Percentiles rank a stretch among this genome's conserved stretches.
Evolutionary conservation across 2,888 invertebrate species (phyloP).

Genomic region (Minunthozetes semirufus): DNA sequence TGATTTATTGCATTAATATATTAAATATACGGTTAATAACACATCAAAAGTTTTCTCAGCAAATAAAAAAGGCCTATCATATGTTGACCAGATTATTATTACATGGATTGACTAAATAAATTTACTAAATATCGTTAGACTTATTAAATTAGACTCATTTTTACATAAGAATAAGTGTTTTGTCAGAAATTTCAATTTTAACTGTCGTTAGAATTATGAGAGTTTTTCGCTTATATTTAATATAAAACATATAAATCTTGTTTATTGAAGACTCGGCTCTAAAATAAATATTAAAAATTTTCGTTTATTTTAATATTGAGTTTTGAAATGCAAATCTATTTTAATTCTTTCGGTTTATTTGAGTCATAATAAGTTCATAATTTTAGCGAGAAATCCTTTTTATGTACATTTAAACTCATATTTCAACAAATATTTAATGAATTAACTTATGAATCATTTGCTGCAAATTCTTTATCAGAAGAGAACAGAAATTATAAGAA

Average conservation of each 20-base stretch:
- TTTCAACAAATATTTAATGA: too few species aligned
- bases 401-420: too few species aligned
- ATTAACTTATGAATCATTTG: too few species aligned
- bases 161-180: background rate
- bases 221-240: background rate
- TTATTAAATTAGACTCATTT: background rate
- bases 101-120: background rate
- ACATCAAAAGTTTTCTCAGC: background rate
- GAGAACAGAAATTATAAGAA: too few species aligned
- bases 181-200: background rate
- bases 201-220: background rate
- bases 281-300: slow-evolving; percentile 13
- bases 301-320: background rate
- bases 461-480: too few species aligned
- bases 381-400: too few species aligned
- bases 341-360: too few species aligned
- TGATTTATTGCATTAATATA: slow-evolving; percentile 12
- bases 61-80: too few species aligned
- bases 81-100: background rate
- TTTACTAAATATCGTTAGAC: background rate
- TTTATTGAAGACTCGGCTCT: slow-evolving; percentile 6
- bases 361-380: too few species aligned
- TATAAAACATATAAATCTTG: background rate
- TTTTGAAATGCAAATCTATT: background rate
- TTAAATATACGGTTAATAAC: background rate